Base-by-base conservation (phyloP, 2,888 invertebrate species). In the Chesias legatella region DNA sequence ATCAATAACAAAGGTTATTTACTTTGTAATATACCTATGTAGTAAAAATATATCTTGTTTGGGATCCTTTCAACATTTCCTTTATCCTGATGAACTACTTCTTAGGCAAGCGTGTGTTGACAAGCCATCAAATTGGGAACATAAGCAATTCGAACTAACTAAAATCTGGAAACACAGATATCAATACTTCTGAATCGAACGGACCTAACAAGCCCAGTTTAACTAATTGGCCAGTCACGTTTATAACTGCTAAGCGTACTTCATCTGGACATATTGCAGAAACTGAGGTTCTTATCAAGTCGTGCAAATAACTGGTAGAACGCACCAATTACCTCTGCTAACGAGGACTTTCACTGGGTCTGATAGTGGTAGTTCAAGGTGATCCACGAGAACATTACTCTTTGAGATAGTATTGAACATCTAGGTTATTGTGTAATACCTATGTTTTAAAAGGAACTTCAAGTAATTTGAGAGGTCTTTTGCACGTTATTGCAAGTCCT, bases 281-380 rank as follows among this genome's bases (percentile, higher is more conserved):
- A 73, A 61, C 63, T 55, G 65, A 70, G 69, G 46, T 43, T 48
- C 67, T 78, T 81, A 79, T 79, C 79, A 74, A 67, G 67, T 74
- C 71, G 74, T 77, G 73, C 71, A 71, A 75, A 77, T 69, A 70
- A 64, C 64, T 34, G 34, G 26, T 32, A 27, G 30, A 9, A 70
- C 67, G 64, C 60, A 74, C 73, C 79, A 83, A 82, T 86, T 84
- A 82, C 45, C 30, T 39, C 11, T 66, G 73, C 77, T 79, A 81
- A 83, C 80, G 77, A 85, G 72, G 64, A 84, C 86, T 85, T 85
- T 86, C 84, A 81, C 85, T 80, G 58, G 49, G 44, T 53, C 60
- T 68, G 74, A 79, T 79, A 79, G 68, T 63, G 63, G 55, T 74
- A 68, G 78, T 82, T 80, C 82, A 82, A 84, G 80, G 83, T 78